Conservation (phyloP, 2,797 vertebrate species). For the Cyclura pinguis region DNA sequence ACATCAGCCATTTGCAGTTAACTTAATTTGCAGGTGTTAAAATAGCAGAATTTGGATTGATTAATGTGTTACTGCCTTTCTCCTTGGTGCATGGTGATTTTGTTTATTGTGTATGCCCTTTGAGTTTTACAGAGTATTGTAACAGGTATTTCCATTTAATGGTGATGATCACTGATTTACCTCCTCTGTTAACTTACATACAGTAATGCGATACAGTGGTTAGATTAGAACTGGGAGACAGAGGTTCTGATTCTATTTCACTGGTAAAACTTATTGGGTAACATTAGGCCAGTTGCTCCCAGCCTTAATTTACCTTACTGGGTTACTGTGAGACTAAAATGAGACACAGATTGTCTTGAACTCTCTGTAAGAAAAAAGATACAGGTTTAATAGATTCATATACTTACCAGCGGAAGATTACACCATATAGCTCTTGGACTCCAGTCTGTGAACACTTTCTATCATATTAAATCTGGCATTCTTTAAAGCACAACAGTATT, state of each 20-base stretch:
- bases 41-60: not conserved
- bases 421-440: not conserved
- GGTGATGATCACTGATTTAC: not conserved
- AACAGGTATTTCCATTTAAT: not conserved
- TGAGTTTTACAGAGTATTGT: not conserved
- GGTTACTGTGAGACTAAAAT: not conserved
- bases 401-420: not conserved
- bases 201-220: not conserved
- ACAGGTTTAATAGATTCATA: not conserved
- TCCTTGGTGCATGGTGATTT: not conserved
- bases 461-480: not conserved
- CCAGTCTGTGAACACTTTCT: not conserved
- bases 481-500: not conserved
- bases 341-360: not conserved
- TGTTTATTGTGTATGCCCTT: not conserved
- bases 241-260: not conserved
- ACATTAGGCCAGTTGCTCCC: not conserved
- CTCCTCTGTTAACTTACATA: not conserved
- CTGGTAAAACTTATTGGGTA: not conserved
- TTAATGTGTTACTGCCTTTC: not conserved
- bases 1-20: not conserved
- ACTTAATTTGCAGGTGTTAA: not conserved
- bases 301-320: not conserved
- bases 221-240: not conserved
- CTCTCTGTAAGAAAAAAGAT: not conserved